These are phyloP conservation scores for Bemisia tabaci DNA, from an alignment of 1,140 invertebrate species.

Conservation along the genomic window DNA sequence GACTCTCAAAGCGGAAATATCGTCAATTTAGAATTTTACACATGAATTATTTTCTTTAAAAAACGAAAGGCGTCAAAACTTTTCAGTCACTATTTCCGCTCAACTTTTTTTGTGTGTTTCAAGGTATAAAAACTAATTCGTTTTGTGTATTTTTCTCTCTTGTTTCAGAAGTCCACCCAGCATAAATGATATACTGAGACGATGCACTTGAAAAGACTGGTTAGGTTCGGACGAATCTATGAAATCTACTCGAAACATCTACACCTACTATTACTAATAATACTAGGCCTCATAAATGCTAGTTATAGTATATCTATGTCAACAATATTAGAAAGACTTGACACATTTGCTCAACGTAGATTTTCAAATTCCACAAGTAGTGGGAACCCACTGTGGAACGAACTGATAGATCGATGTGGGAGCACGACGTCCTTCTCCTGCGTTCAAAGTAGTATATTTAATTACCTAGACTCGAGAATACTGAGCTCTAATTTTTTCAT, in stretches of 20 bases:
- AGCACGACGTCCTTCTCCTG: constrained; percentile 48
- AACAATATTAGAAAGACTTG: not conserved
- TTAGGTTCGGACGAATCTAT: not conserved
- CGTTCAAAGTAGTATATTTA: constrained; percentile 58
- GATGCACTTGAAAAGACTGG: not conserved
- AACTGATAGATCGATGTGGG: constrained; percentile 51
- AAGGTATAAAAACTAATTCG: no score
- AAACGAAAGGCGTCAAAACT: no score
- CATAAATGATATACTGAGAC: not conserved
- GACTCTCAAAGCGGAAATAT: no score
- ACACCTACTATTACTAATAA: not conserved
- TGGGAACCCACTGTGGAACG: constrained; percentile 53
- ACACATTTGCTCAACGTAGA: not conserved
- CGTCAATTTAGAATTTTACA: no score
- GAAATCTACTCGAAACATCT: not conserved
- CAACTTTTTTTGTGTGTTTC: no score
- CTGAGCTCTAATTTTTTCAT: constrained; percentile 51
- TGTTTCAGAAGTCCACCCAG: not conserved
- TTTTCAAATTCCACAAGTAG: not conserved
- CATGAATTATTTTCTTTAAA: no score
- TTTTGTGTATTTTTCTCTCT: not conserved
- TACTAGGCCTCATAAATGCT: not conserved
- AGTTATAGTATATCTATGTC: not conserved
- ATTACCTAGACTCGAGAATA: constrained; percentile 43
- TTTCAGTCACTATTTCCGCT: no score